Evolutionary conservation across 2,888 invertebrate genomes (phyloP).

Genomic region (Gonocerus acuteangulatus): DNA sequence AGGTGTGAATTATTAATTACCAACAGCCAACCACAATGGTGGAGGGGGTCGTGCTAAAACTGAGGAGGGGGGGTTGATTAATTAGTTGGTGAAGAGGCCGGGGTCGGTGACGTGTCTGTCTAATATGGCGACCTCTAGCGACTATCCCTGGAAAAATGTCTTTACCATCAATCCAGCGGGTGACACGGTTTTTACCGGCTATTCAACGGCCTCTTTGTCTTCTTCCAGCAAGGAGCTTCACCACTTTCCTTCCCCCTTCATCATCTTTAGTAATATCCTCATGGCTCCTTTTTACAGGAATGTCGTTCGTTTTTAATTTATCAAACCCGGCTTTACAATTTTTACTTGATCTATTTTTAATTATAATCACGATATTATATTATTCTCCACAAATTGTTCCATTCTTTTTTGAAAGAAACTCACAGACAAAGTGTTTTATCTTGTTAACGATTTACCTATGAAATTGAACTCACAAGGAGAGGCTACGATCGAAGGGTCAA

Average conservation of each 20-base stretch:
- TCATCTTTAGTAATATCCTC: constrained; percentile 4
- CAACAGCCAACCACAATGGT: constrained; percentile 20
- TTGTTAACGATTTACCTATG: no score
- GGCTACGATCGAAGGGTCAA: no score
- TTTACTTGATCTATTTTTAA: no score
- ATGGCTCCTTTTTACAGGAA: background rate
- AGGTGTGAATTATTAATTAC: constrained; percentile 40
- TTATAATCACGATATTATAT: no score
- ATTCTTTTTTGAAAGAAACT: no score
- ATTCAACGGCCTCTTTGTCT: constrained; percentile 6
- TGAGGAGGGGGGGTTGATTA: constrained; percentile 31
- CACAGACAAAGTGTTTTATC: no score
- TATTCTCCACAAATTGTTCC: no score
- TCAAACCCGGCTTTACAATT: no score
- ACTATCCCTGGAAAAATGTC: constrained; percentile 14
- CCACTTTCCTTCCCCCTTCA: background rate
- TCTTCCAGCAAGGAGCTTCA: constrained; percentile 1
- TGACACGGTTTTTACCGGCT: constrained; percentile 17
- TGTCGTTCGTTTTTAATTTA: no score
- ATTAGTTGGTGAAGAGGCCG: constrained; percentile 27
- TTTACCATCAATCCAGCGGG: constrained; percentile 13
- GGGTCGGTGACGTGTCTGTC: background rate
- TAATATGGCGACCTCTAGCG: constrained; percentile 4
- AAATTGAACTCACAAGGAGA: no score
- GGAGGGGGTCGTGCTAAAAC: constrained; percentile 23